Evolutionary conservation across 2,888 invertebrate genomes (phyloP), one percentile per base, ranked within the genome.

Genomic region (Parelbella ahira): DNA sequence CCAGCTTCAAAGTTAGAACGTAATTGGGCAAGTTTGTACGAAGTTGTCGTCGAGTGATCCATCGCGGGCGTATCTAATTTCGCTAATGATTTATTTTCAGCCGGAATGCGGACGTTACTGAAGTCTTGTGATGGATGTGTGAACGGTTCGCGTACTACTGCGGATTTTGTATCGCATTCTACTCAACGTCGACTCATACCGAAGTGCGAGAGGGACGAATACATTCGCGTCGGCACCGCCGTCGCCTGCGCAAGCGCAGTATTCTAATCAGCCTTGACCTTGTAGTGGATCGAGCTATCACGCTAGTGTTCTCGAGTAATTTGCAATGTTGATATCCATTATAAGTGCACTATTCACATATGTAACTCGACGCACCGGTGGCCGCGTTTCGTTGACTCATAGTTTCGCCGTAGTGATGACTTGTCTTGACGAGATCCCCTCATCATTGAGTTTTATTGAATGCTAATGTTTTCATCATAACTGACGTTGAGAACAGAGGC

Each of bases 181-280:
- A 51, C 52, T 56, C 51, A 34, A 37, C 50, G 50, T n/a, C n/a
- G n/a, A n/a, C 30, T 4, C 9, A 15, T 9, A 15, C 27, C 12
- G 39, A 33, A 8, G 68, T 52, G 60, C 13, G 63, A 79, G 48
- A 51, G 72, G 63, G 76, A 75, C 47, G 44, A 48, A 46, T 56
- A 51, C 54, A 45, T 49, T 57, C 55, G 53, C 6, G 3, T 15
- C 52, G 41, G 15, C 15, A 4, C 15, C 4, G 19, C 37, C 48
- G 6, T 10, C 6, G 21, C 19, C 6, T 58, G 63, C 61, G 63
- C 65, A 33, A 53, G 57, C 70, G 64, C 61, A 51, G 57, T 58
- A 60, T 50, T 66, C 64, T 65, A 68, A 73, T 75, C 67, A 71
- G 60, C 77, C 80, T 78, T 82, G 81, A 79, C 81, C 81, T 82